Evolutionary conservation across 1,140 invertebrate species (phyloP).

Genomic region (Cydia pomonella): DNA sequence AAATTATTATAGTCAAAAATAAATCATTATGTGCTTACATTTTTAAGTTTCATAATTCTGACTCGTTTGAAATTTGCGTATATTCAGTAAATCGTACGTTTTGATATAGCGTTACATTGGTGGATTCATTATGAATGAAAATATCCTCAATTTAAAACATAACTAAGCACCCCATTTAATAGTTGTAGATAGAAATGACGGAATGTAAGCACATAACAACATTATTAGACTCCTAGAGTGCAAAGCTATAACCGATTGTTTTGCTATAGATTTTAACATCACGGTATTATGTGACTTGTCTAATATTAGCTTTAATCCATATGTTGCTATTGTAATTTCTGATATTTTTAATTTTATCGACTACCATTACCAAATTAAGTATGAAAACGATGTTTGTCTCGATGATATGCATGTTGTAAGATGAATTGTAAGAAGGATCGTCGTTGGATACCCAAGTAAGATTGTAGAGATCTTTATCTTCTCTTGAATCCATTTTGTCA

Average conservation of each 20-base stretch:
- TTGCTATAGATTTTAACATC: constrained; percentile 75
- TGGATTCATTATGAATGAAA: neutral
- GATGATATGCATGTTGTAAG: constrained; percentile 61
- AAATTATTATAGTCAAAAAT: constrained; percentile 51
- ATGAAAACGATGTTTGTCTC: constrained; percentile 45
- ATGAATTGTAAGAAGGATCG: constrained; percentile 72
- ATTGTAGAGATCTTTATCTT: constrained; percentile 61
- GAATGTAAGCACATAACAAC: constrained; percentile 51
- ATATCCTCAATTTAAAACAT: neutral
- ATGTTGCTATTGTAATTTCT: constrained; percentile 69
- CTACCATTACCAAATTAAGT: constrained; percentile 39
- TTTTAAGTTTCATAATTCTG: constrained; percentile 40
- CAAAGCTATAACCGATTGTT: constrained; percentile 74
- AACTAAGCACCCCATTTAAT: neutral
- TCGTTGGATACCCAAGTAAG: constrained; percentile 78
- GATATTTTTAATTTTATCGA: constrained; percentile 51
- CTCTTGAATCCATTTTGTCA: constrained; percentile 55
- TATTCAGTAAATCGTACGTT: no score
- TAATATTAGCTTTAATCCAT: constrained; percentile 70
- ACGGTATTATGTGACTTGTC: constrained; percentile 59
- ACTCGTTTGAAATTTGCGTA: constrained; percentile 9
- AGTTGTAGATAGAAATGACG: constrained; percentile 16
- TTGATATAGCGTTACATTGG: no score
- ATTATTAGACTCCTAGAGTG: constrained; percentile 67
- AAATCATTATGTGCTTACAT: constrained; percentile 51